Evolutionary conservation across 2,113 vertebrate species (phyloP), one percentile per base, ranked within the genome.

Genomic region (Pluvianellus socialis): DNA sequence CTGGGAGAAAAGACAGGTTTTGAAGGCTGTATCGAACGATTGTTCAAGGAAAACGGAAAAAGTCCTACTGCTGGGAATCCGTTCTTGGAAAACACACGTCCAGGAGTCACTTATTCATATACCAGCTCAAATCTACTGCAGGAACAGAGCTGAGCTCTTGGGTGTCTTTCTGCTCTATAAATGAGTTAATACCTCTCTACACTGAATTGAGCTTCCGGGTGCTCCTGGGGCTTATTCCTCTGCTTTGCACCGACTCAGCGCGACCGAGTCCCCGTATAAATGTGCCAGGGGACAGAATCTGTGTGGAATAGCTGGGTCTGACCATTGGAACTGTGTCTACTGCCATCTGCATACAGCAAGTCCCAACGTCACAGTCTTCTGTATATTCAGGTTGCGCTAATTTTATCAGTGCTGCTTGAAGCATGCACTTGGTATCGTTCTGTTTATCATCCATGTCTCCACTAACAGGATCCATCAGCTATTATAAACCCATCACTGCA

Each of bases 71-170:
- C 47, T 80, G 71, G 61, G 68, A 58, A 33, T 4, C 14, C 2
- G 1, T 9, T 47, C 56, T 55, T 16, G 71, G 33, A 68, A 75
- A 47, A 38, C 10, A 23, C 14, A 3, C 0, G 0, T n/a, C 22
- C 47, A 55, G 38, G 10, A 55, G 18, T 26, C 44, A 27, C 16
- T 65, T 26, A 15, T 2, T 75, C 18, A 17, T 20, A 7, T 4
- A 42, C 11, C 35, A 40, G 1, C n/a, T 12, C 26, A 52, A 52
- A 38, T 8, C 8, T 33, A 5, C 6, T 17, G 40, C 61, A 66
- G 49, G 66, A 68, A 66, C 63, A n/a, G 58, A 75, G 70, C 44
- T 77, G 75, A 56, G 4, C 40, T 49, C 45, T 55, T 16, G 1
- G 0, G 0, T 26, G 44, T 26, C n/a, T 30, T 14, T 63, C 56